Conservation (phyloP, 2,113 vertebrate genomes). For the Nycticebus coucang region DNA sequence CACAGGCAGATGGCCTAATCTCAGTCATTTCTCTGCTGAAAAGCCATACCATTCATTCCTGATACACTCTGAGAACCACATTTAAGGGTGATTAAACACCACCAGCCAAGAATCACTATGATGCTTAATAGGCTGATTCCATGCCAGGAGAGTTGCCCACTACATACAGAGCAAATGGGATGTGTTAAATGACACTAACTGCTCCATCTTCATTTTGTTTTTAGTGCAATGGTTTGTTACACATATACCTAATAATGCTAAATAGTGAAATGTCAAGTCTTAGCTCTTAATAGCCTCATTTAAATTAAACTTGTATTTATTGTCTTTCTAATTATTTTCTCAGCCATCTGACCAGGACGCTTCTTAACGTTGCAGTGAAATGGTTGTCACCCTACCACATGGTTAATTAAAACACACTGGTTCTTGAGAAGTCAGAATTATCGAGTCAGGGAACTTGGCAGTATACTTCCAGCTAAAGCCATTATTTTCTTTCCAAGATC, state of each 20-base stretch:
- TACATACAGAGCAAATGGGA: conserved; percentile 77
- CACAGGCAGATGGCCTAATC: conserved; percentile 83
- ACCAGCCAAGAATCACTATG: conserved; percentile 84
- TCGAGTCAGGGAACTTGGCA: background rate
- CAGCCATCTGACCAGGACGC: background rate
- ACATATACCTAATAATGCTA: conserved; percentile 73
- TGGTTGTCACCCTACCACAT: background rate
- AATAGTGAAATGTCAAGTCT: conserved; percentile 69
- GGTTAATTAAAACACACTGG: background rate
- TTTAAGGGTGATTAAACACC: conserved; percentile 86
- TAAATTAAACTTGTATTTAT: conserved; percentile 77
- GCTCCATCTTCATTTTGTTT: conserved; percentile 77
- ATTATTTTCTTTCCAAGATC: background rate
- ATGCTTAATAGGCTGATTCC: conserved; percentile 85
- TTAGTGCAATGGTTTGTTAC: conserved; percentile 80
- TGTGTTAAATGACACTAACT: conserved; percentile 82
- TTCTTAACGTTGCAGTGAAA: background rate
- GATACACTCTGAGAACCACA: conserved; percentile 83
- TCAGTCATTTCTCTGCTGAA: conserved; percentile 75
- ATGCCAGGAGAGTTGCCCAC: conserved; percentile 74
- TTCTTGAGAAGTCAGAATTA: background rate
- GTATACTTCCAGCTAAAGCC: background rate
- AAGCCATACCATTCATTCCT: conserved; percentile 82
- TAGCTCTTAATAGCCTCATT: conserved; percentile 74
- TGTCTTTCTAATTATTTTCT: conserved; percentile 81